These are phyloP conservation scores for Scomber colias DNA, from an alignment of 2,113 vertebrate genomes.

Conservation along the genomic window DNA sequence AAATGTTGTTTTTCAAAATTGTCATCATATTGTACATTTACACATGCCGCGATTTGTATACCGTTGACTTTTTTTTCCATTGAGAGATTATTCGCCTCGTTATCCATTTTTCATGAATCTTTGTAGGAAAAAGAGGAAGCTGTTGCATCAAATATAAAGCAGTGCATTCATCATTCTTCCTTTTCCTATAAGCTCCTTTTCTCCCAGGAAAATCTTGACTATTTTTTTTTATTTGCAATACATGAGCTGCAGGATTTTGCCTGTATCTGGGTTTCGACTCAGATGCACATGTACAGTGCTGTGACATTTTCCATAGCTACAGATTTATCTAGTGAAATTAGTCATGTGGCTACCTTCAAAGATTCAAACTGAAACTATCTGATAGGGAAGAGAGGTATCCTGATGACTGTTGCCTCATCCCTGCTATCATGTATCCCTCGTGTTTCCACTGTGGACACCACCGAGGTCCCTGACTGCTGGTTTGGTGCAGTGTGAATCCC, in stretches of 20 bases:
- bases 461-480: slow-evolving; percentile 45
- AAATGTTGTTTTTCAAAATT: slow-evolving; percentile 47
- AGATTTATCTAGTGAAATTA: slow-evolving; percentile 25
- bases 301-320: slow-evolving; percentile 11
- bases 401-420: slow-evolving; percentile 29
- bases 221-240: slow-evolving; percentile 3
- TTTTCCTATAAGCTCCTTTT: slow-evolving; percentile 20
- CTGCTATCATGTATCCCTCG: slow-evolving; percentile 50
- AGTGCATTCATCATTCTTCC: slow-evolving; percentile 5
- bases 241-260: slow-evolving; percentile 17
- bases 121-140: not conserved
- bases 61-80: not conserved
- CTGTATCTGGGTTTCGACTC: slow-evolving; percentile 19
- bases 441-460: slow-evolving; percentile 47
- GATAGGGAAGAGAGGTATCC: slow-evolving; percentile 29
- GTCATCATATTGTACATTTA: slow-evolving; percentile 15
- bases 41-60: not conserved
- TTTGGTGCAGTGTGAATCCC: slow-evolving; percentile 56
- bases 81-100: not conserved
- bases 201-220: not conserved
- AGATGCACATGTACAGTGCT: not conserved
- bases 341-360: slow-evolving; percentile 36
- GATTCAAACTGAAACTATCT: slow-evolving; percentile 30
- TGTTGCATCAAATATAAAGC: slow-evolving; percentile 12
- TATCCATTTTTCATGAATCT: slow-evolving; percentile 25